A percentile compares a stretch with the other conserved stretches of the same genome.
phyloP scores from a whole-genome alignment of 2,113 vertebrate genomes.

The Xenopus borealis region DNA sequence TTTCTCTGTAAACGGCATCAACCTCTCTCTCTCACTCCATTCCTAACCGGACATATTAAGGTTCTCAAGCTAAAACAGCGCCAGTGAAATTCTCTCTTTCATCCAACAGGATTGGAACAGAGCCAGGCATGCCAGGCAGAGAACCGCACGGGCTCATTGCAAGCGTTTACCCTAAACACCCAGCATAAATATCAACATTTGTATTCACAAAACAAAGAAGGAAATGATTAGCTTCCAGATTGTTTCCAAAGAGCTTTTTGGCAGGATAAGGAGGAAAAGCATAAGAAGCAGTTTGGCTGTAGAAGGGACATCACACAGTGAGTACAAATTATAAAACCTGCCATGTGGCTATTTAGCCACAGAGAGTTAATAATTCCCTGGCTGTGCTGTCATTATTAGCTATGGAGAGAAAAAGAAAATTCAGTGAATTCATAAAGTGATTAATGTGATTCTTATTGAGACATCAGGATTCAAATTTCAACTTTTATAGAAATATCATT shows the following conservation, averaged over 20 bases:
- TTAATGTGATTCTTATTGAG: too few species aligned
- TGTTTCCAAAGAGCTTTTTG: constrained; percentile 34
- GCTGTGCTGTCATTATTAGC: neutral
- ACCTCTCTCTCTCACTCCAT: neutral
- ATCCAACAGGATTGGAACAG: neutral
- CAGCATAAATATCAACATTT: constrained; percentile 42
- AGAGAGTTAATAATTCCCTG: neutral
- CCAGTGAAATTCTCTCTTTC: neutral
- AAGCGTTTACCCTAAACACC: neutral
- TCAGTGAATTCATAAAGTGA: too few species aligned
- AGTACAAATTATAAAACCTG: neutral
- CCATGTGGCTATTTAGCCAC: neutral
- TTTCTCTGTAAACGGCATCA: neutral
- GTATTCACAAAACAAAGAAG: constrained; percentile 36
- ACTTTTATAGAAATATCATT: too few species aligned
- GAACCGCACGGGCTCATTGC: neutral
- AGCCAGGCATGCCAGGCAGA: neutral
- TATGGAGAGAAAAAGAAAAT: neutral
- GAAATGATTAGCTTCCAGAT: constrained; percentile 27
- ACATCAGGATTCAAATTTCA: too few species aligned
- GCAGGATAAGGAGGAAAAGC: constrained; percentile 21
- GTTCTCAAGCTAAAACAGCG: neutral
- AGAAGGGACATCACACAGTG: neutral
- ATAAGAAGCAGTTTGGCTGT: constrained; percentile 31
- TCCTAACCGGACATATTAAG: neutral